Conservation (phyloP, 1,140 invertebrate genomes). For the Drosophila guanche region DNA sequence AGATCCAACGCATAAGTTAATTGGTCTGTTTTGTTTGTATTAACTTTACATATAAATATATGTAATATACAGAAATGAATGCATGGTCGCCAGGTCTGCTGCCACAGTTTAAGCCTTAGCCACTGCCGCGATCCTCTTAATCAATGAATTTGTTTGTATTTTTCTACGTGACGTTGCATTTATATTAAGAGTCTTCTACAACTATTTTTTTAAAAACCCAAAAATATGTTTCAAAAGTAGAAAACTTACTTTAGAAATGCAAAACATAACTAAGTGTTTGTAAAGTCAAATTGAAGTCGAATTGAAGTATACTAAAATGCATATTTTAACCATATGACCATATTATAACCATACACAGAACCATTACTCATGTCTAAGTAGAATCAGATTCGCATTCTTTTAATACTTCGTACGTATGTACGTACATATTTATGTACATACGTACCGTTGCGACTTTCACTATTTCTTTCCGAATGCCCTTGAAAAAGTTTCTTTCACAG, state of each 20-base stretch:
- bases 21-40: slow-evolving; percentile 2
- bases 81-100: slow-evolving; percentile 7
- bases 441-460: slow-evolving; percentile 34
- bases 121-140: slow-evolving; percentile 1
- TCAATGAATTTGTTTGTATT: not conserved
- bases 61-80: not conserved
- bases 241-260: slow-evolving; percentile 30
- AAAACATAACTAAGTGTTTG: slow-evolving; percentile 67
- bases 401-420: not conserved
- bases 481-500: slow-evolving; percentile 65
- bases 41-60: slow-evolving; percentile 19
- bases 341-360: too few relatives aligned
- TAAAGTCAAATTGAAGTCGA: slow-evolving; percentile 82
- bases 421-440: not conserved
- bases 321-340: too few relatives aligned
- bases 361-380: too few relatives aligned
- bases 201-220: slow-evolving; percentile 39
- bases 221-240: slow-evolving; percentile 39
- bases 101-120: slow-evolving; percentile 60
- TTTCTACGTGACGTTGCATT: slow-evolving; percentile 55
- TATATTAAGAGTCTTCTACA: slow-evolving; percentile 45
- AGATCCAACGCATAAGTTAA: slow-evolving; percentile 12
- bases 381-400: too few relatives aligned
- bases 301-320: too few relatives aligned
- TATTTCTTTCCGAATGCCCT: slow-evolving; percentile 47